Evolutionary conservation across 2,888 invertebrate species (phyloP).

Genomic region (Watsonalla cultraria): DNA sequence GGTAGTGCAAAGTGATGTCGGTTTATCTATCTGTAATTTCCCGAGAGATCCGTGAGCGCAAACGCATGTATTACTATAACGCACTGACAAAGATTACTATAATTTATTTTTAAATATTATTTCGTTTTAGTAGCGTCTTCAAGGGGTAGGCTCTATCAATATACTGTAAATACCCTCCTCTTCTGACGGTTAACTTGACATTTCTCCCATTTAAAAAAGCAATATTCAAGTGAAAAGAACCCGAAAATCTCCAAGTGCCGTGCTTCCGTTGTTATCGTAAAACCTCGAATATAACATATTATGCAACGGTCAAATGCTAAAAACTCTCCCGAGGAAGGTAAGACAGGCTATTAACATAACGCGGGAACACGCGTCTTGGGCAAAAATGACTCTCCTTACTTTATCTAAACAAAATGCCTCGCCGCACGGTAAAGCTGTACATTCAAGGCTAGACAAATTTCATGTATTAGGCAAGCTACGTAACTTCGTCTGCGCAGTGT

Average conservation of each 20-base stretch:
- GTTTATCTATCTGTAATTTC: too few species aligned
- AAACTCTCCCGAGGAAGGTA: conserved; percentile 13
- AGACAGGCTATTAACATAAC: conserved; percentile 21
- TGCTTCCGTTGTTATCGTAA: background rate
- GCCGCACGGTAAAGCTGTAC: background rate
- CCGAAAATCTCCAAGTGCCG: background rate
- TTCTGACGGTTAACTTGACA: too few species aligned
- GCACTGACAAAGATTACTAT: too few species aligned
- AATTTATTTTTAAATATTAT: too few species aligned
- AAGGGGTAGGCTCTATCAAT: too few species aligned
- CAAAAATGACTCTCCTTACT: conserved; percentile 10
- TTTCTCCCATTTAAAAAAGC: too few species aligned
- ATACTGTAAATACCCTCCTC: too few species aligned
- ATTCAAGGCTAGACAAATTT: conserved; percentile 11
- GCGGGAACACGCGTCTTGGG: conserved; percentile 6
- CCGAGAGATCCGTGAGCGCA: too few species aligned
- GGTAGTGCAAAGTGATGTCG: too few species aligned
- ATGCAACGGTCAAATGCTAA: conserved; percentile 8
- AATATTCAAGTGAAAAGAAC: background rate
- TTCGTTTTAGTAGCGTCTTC: too few species aligned
- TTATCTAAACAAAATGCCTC: conserved; percentile 1
- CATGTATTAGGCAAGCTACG: conserved; percentile 5
- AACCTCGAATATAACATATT: background rate
- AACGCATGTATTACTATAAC: too few species aligned
- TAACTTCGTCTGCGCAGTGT: background rate